Conservation (phyloP, 2,888 invertebrate genomes). For the Ophion costatus region DNA sequence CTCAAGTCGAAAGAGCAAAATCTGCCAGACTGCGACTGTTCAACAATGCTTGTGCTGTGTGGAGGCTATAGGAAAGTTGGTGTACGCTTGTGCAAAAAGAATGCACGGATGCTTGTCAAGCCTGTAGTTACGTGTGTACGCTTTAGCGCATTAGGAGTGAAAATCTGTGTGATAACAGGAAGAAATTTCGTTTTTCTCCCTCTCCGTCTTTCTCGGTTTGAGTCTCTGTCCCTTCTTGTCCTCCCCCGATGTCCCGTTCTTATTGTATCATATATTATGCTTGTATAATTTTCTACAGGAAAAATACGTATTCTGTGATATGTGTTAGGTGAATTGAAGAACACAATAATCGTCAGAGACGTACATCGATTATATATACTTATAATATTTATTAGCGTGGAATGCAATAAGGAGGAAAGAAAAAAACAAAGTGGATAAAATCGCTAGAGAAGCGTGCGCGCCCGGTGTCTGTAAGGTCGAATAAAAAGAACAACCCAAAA, state of each 20-base stretch:
- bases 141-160: slow-evolving; percentile 24
- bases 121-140: too few species aligned
- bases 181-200: slow-evolving; percentile 3
- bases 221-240: slow-evolving; percentile 26
- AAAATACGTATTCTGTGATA: slow-evolving; percentile 82
- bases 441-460: slow-evolving; percentile 39
- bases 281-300: slow-evolving; percentile 74
- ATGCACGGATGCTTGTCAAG: too few species aligned
- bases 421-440: slow-evolving; percentile 23
- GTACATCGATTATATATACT: slow-evolving; percentile 69
- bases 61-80: too few species aligned
- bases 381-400: slow-evolving; percentile 69
- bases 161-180: slow-evolving; percentile 23
- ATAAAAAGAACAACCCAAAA: background rate
- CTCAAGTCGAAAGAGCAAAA: too few species aligned
- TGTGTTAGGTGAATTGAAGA: slow-evolving; percentile 79
- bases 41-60: too few species aligned
- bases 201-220: slow-evolving; percentile 15
- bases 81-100: too few species aligned
- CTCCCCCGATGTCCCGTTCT: slow-evolving; percentile 51
- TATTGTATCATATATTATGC: slow-evolving; percentile 73
- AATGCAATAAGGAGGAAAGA: slow-evolving; percentile 66
- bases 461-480: slow-evolving; percentile 4
- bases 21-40: too few species aligned
- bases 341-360: slow-evolving; percentile 75